Conservation (phyloP, 2,113 vertebrate genomes). For the Eulacestoma nigropectus region DNA sequence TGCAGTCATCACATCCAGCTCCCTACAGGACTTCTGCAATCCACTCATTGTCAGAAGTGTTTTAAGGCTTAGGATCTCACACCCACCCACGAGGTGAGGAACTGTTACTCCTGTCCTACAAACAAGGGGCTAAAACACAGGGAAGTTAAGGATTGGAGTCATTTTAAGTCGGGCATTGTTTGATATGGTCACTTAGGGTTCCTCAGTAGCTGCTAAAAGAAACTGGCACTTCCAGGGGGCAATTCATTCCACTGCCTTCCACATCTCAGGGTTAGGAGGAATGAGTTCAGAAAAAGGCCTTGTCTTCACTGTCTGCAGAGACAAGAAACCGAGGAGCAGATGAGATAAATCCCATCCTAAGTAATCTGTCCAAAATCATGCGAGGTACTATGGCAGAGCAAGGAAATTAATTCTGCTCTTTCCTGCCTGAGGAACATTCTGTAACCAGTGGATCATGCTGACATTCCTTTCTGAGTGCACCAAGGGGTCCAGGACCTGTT, state of each 20-base stretch:
- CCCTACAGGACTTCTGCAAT: not conserved
- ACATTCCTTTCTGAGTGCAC: not conserved
- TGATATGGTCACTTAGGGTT: not conserved
- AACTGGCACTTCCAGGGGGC: not conserved
- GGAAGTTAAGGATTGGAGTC: accelerated
- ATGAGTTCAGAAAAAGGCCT: not conserved
- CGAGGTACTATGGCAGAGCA: not conserved
- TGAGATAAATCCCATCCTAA: not conserved
- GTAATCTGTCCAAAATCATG: not conserved
- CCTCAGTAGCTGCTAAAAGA: not conserved
- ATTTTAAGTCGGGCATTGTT: not conserved
- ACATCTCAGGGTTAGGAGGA: not conserved
- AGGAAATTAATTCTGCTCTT: not conserved
- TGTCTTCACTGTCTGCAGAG: not conserved
- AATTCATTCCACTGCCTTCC: not conserved
- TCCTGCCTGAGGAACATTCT: not conserved
- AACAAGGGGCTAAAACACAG: not conserved
- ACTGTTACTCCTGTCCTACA: not conserved
- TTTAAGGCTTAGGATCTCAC: not conserved
- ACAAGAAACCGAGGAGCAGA: not conserved
- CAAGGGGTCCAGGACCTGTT: not conserved
- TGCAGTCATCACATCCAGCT: not conserved
- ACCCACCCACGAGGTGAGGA: not conserved
- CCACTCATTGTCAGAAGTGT: accelerated
- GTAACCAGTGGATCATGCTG: not conserved